These are phyloP conservation scores for Cotesia congregata DNA, from an alignment of 2,888 invertebrate species.

Conservation along the genomic window DNA sequence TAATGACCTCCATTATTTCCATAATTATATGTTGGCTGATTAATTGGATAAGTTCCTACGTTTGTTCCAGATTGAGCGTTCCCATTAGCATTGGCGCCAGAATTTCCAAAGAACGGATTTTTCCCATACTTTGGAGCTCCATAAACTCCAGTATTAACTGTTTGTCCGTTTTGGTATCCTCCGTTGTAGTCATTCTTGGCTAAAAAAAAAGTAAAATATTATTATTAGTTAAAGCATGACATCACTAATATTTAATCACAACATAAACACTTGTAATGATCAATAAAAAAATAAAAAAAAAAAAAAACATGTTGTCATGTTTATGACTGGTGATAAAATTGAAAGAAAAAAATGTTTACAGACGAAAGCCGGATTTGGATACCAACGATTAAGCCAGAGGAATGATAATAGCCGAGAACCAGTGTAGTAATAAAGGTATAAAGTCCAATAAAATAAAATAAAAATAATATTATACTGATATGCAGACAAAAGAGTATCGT, in stretches of 20 bases:
- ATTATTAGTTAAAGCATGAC: neutral
- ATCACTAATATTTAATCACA: neutral
- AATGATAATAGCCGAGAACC: neutral
- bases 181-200: neutral
- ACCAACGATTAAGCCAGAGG: neutral
- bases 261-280: neutral
- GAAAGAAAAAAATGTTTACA: neutral
- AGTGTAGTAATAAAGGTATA: conserved; percentile 4
- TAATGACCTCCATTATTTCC: neutral
- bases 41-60: neutral
- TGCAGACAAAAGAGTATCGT: neutral
- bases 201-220: neutral
- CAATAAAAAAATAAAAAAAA: neutral
- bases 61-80: conserved; percentile 9
- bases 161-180: neutral
- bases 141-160: conserved; percentile 33
- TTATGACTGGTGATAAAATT: neutral
- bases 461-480: neutral
- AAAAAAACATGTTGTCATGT: neutral
- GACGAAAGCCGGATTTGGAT: neutral
- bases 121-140: conserved; percentile 33
- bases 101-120: conserved; percentile 49
- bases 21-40: neutral
- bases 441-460: neutral
- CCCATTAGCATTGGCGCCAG: conserved; percentile 28